phyloP scores from a whole-genome alignment of 2,113 vertebrate genomes.

The Nestor notabilis region DNA sequence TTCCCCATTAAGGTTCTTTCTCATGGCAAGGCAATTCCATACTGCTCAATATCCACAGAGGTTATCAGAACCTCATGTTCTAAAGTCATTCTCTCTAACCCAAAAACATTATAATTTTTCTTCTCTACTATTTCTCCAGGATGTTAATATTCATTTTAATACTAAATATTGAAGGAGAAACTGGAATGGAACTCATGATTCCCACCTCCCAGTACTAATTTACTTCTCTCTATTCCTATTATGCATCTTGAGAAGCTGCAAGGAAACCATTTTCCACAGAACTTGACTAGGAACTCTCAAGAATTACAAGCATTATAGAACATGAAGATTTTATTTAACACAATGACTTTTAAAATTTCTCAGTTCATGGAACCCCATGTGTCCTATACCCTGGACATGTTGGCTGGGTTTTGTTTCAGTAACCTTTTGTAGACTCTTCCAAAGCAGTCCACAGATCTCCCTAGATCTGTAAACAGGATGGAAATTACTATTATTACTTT shows the following conservation, averaged over 20 bases:
- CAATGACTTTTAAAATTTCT: neutral
- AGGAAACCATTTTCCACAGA: neutral
- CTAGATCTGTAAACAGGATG: neutral
- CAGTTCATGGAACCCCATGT: neutral
- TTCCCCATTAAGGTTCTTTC: neutral
- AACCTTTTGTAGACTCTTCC: neutral
- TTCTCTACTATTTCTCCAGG: neutral
- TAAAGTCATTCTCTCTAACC: neutral
- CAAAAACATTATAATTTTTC: neutral
- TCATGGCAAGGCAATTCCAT: neutral
- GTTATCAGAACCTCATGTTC: neutral
- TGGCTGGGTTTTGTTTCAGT: neutral
- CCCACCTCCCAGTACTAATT: neutral
- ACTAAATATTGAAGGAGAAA: slow-evolving; percentile 11
- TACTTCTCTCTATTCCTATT: neutral
- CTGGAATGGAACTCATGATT: neutral
- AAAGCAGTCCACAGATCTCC: neutral
- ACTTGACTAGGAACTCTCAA: neutral
- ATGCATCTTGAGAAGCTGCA: neutral
- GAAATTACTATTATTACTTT: neutral
- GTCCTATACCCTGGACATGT: neutral
- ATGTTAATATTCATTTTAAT: slow-evolving; percentile 14
- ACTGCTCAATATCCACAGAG: neutral
- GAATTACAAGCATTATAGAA: neutral
- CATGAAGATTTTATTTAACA: neutral